A percentile compares a stretch with the other conserved stretches of the same genome.
phyloP scores from a whole-genome alignment of 92 coral and sea anemone species.

The Phenganax subtilis region DNA sequence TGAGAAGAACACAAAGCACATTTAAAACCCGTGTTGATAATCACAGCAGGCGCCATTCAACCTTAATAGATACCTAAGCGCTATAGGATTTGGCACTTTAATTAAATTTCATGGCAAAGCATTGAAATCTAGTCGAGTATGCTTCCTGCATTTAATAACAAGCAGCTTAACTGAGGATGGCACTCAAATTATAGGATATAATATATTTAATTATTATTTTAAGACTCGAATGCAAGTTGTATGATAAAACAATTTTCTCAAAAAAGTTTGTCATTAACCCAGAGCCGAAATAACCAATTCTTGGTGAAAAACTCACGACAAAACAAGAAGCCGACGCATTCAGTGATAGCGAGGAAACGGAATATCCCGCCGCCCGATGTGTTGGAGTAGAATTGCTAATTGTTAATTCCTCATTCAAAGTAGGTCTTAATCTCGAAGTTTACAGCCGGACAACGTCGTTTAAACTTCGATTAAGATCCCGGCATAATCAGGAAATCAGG shows the following conservation, averaged over 20 bases:
- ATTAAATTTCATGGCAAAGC: slow-evolving; percentile 17
- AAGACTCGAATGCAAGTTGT: not conserved
- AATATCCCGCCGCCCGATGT: slow-evolving; percentile 11
- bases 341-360: slow-evolving; percentile 19
- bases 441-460: not conserved
- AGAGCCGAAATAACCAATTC: slow-evolving; percentile 4
- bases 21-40: slow-evolving; percentile 32
- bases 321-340: not conserved
- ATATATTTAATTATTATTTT: not conserved
- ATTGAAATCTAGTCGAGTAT: slow-evolving; percentile 28
- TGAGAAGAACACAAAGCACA: slow-evolving; percentile 16
- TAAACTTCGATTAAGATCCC: slow-evolving; percentile 9
- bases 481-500: slow-evolving; percentile 20
- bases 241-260: not conserved
- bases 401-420: not conserved
- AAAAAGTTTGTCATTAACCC: slow-evolving; percentile 5
- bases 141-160: slow-evolving; percentile 19
- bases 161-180: not conserved
- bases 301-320: not conserved
- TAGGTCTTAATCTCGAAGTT: slow-evolving; percentile 10
- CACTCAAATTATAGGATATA: not conserved
- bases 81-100: slow-evolving; percentile 37
- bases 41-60: slow-evolving; percentile 26
- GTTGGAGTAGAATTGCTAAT: slow-evolving; percentile 15
- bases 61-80: slow-evolving; percentile 22